A percentile compares a stretch with the other conserved stretches of the same genome.
Conservation (phyloP, 1,140 invertebrate species). For the Caenorhabditis remanei region DNA sequence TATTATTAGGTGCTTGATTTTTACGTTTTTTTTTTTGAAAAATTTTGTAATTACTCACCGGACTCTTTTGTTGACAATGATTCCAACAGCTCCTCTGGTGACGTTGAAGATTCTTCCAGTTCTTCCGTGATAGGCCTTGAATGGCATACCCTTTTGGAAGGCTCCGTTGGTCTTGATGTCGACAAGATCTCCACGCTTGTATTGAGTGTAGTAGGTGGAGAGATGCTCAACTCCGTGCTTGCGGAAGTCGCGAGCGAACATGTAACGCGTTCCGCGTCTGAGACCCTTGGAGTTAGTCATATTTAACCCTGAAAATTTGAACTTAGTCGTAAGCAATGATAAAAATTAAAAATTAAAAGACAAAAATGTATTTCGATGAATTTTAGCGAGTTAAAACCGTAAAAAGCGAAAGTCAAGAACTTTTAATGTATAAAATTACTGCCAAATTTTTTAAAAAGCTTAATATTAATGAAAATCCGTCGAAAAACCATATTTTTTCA, state of each 20-base stretch:
- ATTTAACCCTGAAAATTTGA: conserved; percentile 77
- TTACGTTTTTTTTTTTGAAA: neutral
- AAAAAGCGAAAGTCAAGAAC: too few species aligned
- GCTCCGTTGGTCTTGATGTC: conserved; percentile 99
- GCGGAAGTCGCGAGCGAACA: conserved; percentile 94
- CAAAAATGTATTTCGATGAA: neutral
- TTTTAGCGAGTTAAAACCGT: too few species aligned
- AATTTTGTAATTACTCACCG: conserved; percentile 79
- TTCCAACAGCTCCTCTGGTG: conserved; percentile 93
- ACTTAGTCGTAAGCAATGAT: neutral
- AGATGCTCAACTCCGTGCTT: conserved; percentile 93
- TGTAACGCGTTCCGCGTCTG: conserved; percentile 94
- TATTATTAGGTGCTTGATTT: neutral
- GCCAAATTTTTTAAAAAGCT: too few species aligned
- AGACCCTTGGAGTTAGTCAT: conserved; percentile 99
- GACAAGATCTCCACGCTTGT: conserved; percentile 97
- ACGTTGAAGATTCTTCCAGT: conserved; percentile 97
- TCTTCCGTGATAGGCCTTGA: conserved; percentile 98
- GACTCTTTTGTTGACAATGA: conserved; percentile 99
- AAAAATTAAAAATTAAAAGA: neutral
- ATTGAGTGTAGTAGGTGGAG: conserved; percentile 95
- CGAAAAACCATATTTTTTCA: conserved; percentile 14
- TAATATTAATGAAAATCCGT: too few species aligned
- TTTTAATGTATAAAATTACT: too few species aligned
- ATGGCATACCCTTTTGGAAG: conserved; percentile 99